Base-by-base conservation (phyloP, 2,888 invertebrate species). In the Dasysyrphus tricinctus region DNA sequence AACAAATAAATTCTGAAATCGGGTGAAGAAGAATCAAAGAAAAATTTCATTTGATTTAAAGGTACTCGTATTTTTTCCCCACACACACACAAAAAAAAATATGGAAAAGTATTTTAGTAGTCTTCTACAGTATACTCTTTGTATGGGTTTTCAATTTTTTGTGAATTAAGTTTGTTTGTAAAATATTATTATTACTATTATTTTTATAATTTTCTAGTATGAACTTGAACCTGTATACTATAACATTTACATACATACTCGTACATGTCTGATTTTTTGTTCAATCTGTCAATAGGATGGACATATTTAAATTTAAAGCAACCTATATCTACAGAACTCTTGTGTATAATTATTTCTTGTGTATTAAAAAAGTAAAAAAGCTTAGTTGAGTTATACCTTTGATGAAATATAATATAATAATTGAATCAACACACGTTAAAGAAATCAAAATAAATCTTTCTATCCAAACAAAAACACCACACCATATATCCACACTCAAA, bases 1-100 rank as follows among this genome's bases (percentile, higher is more conserved):
- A 89, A 80, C 90, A 75, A 91, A 91, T 89, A 92, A 92, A 89
- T 92, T 92, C 90, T 92, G 85, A 85, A 81, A 78, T 75, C 85
- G 80, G 80, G 80, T 80, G 83, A 83, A 87, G 69, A 83, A 77
- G 69, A 83, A 87, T 69, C 73, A 83, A 80, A 80, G 83, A 83
- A 87, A 83, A 83, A 87, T 87, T 56, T 83, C 87, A 9, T 87
- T 87, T 61, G 82, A 83, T 78, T 65, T 83, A 80, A 87, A 87
- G 87, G 82, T 88, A 80, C 29, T 7, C 14, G 29, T 32, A 4
- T 24, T 59, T 56, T 51, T 51, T 49, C 14, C 51, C 11, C 11
- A 39, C 5, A 59, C 42, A 12, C 42, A 42, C 24, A 39, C 11
- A 44, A 63, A 9, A 0, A 14, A 24, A 44, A 42, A 51, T 34